These are phyloP conservation scores for Limanda limanda DNA, from an alignment of 2,113 vertebrate genomes.

Conservation along the genomic window DNA sequence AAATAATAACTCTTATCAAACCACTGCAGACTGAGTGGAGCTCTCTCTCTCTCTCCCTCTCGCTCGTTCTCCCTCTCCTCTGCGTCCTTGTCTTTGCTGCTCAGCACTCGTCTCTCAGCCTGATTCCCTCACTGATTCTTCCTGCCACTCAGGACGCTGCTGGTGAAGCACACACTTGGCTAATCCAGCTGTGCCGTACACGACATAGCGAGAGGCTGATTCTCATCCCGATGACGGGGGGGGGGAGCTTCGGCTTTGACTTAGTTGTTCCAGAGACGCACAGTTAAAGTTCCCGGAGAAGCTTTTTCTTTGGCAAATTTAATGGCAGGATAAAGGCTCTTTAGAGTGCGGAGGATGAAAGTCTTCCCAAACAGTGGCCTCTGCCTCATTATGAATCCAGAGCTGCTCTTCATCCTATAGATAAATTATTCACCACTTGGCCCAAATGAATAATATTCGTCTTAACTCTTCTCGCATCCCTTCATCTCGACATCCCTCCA, in stretches of 20 bases:
- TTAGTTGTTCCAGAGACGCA: no score
- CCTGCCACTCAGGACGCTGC: constrained; percentile 55
- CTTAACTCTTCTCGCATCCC: constrained; percentile 43
- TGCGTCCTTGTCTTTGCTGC: constrained; percentile 53
- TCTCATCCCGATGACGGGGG: constrained; percentile 4
- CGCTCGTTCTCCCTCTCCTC: constrained; percentile 31
- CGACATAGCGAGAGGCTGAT: not conserved
- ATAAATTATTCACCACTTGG: constrained; percentile 75
- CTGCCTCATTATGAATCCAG: constrained; percentile 66
- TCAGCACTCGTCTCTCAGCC: constrained; percentile 59
- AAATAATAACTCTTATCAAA: constrained; percentile 85
- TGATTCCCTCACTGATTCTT: constrained; percentile 62
- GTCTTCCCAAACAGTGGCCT: constrained; percentile 54
- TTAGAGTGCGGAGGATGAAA: constrained; percentile 63
- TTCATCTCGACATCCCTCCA: constrained; percentile 29
- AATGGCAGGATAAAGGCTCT: constrained; percentile 36
- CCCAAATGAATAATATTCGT: constrained; percentile 70
- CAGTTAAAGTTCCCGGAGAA: constrained; percentile 3
- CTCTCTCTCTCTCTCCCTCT: constrained; percentile 17
- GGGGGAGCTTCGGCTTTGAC: no score
- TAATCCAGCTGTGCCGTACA: constrained; percentile 53
- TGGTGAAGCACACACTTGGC: constrained; percentile 25
- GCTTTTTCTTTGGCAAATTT: constrained; percentile 10
- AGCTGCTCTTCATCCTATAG: constrained; percentile 46
- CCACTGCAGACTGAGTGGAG: constrained; percentile 73